phyloP scores from a whole-genome alignment of 2,888 invertebrate species.

The Drosophila barbarae region DNA sequence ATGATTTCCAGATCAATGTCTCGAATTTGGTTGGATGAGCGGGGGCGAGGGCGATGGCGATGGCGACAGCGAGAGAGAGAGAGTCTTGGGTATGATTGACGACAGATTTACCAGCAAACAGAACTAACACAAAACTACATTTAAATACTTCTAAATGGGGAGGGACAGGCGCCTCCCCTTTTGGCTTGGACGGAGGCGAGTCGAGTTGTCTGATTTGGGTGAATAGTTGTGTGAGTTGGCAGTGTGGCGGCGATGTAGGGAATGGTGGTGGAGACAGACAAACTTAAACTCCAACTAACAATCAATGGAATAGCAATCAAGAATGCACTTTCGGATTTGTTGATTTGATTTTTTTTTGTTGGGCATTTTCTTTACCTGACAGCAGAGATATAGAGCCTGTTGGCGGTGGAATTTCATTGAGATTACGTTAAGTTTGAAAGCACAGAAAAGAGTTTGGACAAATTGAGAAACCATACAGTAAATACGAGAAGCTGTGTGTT shows the following conservation, averaged over 20 bases:
- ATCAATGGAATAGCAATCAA: conserved; percentile 61
- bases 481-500: conserved; percentile 36
- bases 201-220: conserved; percentile 9
- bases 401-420: conserved; percentile 37
- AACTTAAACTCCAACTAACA: conserved; percentile 72
- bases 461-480: conserved; percentile 54
- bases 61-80: conserved; percentile 2
- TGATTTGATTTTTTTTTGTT: conserved; percentile 26
- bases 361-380: conserved; percentile 80
- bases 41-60: neutral
- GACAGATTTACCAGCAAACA: conserved; percentile 50
- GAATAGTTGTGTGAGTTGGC: conserved; percentile 4
- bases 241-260: conserved; percentile 23
- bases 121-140: conserved; percentile 58
- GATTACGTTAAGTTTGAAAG: conserved; percentile 48
- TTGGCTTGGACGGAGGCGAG: conserved; percentile 12
- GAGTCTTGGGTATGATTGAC: conserved; percentile 40
- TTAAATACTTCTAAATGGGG: conserved; percentile 38
- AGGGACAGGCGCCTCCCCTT: conserved; percentile 9
- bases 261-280: conserved; percentile 58
- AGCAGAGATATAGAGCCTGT: conserved; percentile 79
- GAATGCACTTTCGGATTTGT: conserved; percentile 52
- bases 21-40: conserved; percentile 20
- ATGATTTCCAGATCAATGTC: conserved; percentile 25
- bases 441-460: conserved; percentile 61